Percentiles rank a stretch among this genome's conserved stretches.
Evolutionary conservation across 2,797 vertebrate species (phyloP).

Genomic region (Pseudopleuronectes americanus): DNA sequence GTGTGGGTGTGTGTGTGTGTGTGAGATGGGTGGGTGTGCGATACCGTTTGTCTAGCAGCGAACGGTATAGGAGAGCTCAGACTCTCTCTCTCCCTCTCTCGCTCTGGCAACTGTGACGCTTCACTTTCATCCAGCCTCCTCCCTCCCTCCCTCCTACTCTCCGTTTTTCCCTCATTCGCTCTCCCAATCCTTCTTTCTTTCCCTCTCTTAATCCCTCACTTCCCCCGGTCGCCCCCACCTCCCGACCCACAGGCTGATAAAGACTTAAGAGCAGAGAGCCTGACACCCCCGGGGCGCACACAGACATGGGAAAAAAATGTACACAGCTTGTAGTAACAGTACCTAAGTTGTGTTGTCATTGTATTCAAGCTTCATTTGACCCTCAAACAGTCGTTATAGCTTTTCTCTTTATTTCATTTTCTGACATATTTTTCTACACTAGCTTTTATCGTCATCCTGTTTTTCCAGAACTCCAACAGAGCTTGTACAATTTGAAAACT

Average conservation of each 20-base stretch:
- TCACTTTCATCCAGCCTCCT: constrained; percentile 71
- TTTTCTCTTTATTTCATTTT: not conserved
- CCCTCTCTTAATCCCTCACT: constrained; percentile 74
- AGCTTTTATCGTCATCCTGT: not conserved
- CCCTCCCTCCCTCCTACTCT: constrained; percentile 43
- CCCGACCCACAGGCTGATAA: constrained; percentile 55
- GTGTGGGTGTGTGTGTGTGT: constrained; percentile 11
- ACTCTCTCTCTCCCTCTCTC: constrained; percentile 50
- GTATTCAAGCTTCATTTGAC: not conserved
- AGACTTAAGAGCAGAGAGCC: constrained; percentile 24
- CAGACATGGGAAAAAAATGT: not conserved
- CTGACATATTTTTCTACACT: not conserved
- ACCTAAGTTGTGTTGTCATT: not conserved
- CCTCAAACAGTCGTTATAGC: not conserved
- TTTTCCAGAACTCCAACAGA: not conserved
- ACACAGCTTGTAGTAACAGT: not conserved
- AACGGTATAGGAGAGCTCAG: constrained; percentile 52
- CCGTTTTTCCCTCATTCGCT: constrained; percentile 59
- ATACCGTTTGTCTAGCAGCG: constrained; percentile 54
- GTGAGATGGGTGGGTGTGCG: constrained; percentile 45
- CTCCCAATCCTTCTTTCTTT: constrained; percentile 60
- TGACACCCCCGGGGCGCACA: constrained; percentile 26
- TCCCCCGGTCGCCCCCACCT: constrained; percentile 57
- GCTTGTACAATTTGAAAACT: not conserved
- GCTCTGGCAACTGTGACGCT: constrained; percentile 72